These are phyloP conservation scores for Selene dorsalis DNA, from an alignment of 2,797 vertebrate genomes.

Conservation along the genomic window DNA sequence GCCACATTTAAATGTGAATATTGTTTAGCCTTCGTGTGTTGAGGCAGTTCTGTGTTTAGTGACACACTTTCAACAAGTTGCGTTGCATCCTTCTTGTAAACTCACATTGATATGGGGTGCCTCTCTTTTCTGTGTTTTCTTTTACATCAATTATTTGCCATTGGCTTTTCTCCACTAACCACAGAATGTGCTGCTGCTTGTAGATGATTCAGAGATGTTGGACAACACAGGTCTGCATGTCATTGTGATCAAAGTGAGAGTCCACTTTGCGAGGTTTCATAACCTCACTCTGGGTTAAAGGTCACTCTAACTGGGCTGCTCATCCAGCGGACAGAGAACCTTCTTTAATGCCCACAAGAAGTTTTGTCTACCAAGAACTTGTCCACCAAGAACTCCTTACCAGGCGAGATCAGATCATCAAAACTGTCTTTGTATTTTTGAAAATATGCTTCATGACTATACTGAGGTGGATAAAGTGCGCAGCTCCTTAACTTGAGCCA, in stretches of 20 bases:
- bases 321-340: slow-evolving; percentile 54
- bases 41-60: slow-evolving; percentile 47
- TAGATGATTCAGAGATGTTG: slow-evolving; percentile 36
- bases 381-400: background rate
- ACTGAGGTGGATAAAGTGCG: too few species aligned
- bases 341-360: slow-evolving; percentile 39
- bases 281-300: slow-evolving; percentile 51
- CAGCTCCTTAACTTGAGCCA: too few species aligned
- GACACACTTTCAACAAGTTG: slow-evolving; percentile 41
- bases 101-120: slow-evolving; percentile 28
- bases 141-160: slow-evolving; percentile 74
- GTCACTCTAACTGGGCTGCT: slow-evolving; percentile 38
- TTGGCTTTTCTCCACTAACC: slow-evolving; percentile 43
- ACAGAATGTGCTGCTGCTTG: slow-evolving; percentile 9
- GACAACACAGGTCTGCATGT: slow-evolving; percentile 44
- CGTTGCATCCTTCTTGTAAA: slow-evolving; percentile 29
- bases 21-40: slow-evolving; percentile 31
- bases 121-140: slow-evolving; percentile 60
- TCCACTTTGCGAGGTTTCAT: slow-evolving; percentile 45
- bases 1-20: slow-evolving; percentile 4
- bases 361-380: slow-evolving; percentile 16
- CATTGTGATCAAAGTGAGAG: slow-evolving; percentile 41
- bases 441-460: background rate
- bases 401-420: background rate
- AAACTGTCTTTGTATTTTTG: background rate